Evolutionary conservation across 2,888 invertebrate genomes (phyloP).

Genomic region (Mesoligia furuncula): DNA sequence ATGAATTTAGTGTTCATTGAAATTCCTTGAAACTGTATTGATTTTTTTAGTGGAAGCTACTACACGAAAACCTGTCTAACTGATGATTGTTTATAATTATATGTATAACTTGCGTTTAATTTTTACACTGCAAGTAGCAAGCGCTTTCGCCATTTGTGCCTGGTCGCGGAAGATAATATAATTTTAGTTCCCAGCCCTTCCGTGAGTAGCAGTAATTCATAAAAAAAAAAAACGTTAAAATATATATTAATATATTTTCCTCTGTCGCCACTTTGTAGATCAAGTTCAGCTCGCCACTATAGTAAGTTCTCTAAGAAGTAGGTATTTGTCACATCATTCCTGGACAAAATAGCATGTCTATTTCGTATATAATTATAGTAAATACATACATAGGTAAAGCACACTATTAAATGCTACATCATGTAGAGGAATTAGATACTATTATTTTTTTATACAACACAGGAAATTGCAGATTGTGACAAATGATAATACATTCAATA

Average conservation of each 20-base stretch:
- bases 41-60: neutral
- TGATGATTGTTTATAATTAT: no score
- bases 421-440: conserved; percentile 48
- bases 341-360: conserved; percentile 20
- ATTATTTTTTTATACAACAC: conserved; percentile 55
- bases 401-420: conserved; percentile 48
- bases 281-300: neutral
- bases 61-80: neutral
- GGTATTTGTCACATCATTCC: conserved; percentile 23
- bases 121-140: neutral
- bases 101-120: neutral
- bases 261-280: neutral
- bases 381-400: conserved; percentile 31
- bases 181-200: neutral
- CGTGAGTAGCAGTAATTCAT: neutral
- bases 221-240: neutral
- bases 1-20: neutral
- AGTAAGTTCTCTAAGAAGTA: neutral
- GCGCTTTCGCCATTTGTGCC: neutral
- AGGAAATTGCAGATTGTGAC: conserved; percentile 59
- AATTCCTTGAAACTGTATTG: neutral
- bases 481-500: conserved; percentile 57
- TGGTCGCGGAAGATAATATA: neutral
- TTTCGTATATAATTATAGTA: conserved; percentile 42
- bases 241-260: neutral